These are phyloP conservation scores for Oryctes rhinoceros DNA, from an alignment of 1,140 invertebrate genomes.

Conservation along the genomic window DNA sequence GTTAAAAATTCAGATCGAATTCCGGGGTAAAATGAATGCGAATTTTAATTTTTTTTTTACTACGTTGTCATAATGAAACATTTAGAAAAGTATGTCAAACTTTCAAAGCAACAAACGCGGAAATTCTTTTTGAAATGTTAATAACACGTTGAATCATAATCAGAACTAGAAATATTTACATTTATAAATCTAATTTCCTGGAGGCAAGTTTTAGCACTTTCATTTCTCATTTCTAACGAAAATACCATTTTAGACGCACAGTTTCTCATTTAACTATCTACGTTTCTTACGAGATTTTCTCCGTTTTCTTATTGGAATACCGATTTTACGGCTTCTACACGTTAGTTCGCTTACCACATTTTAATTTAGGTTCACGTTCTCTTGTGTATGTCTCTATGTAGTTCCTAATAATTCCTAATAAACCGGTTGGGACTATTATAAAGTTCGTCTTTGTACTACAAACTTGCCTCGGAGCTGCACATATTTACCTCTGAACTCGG, in stretches of 20 bases:
- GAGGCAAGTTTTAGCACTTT: neutral
- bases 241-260: neutral
- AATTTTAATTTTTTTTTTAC: neutral
- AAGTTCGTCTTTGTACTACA: conserved; percentile 10
- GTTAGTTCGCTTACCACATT: neutral
- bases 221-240: neutral
- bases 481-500: neutral
- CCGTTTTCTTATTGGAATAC: neutral
- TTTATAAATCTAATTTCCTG: neutral
- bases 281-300: neutral
- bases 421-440: neutral
- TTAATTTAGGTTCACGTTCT: neutral
- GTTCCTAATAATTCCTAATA: conserved; percentile 15
- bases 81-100: conserved; percentile 21
- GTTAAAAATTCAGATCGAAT: neutral
- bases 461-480: neutral
- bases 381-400: neutral
- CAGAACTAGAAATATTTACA: conserved; percentile 14
- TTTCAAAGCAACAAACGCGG: conserved; percentile 16
- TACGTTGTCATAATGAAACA: neutral
- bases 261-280: neutral
- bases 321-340: neutral
- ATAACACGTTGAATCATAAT: conserved; percentile 14
- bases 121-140: conserved; percentile 26
- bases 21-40: neutral